These are phyloP conservation scores for Cottus gobio DNA, from an alignment of 2,113 vertebrate species.

Conservation along the genomic window DNA sequence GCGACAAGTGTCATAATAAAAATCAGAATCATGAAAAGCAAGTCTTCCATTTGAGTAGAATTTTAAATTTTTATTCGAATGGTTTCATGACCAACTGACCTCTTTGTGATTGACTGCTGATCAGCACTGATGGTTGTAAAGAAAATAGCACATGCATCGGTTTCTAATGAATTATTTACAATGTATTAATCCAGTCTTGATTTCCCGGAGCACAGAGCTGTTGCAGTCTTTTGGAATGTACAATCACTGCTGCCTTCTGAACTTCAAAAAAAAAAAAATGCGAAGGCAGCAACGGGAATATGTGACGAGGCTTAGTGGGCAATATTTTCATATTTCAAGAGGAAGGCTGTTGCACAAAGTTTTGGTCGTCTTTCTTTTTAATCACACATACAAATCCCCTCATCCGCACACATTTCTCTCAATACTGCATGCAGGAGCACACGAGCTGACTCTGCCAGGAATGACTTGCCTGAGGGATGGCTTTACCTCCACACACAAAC, in stretches of 20 bases:
- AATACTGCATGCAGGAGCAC: background rate
- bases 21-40: background rate
- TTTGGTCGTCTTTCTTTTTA: background rate
- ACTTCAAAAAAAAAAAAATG: slow-evolving; percentile 43
- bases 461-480: slow-evolving; percentile 19
- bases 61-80: slow-evolving; percentile 40
- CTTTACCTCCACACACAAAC: slow-evolving; percentile 14
- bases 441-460: slow-evolving; percentile 21
- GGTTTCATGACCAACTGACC: slow-evolving; percentile 39
- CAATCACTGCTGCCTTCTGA: slow-evolving; percentile 23
- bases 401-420: slow-evolving; percentile 9
- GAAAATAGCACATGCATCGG: slow-evolving; percentile 4
- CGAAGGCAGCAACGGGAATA: background rate
- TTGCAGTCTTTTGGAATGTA: slow-evolving; percentile 18
- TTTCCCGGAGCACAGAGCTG: slow-evolving; percentile 22
- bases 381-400: background rate
- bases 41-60: background rate
- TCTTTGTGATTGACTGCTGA: slow-evolving; percentile 24
- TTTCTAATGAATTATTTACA: slow-evolving; percentile 39
- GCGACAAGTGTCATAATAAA: background rate
- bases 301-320: background rate
- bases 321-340: slow-evolving; percentile 29
- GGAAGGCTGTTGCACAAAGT: background rate
- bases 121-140: slow-evolving; percentile 8
- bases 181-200: slow-evolving; percentile 16